phyloP scores from a whole-genome alignment of 1,140 invertebrate genomes.

The Lysiphlebus fabarum region DNA sequence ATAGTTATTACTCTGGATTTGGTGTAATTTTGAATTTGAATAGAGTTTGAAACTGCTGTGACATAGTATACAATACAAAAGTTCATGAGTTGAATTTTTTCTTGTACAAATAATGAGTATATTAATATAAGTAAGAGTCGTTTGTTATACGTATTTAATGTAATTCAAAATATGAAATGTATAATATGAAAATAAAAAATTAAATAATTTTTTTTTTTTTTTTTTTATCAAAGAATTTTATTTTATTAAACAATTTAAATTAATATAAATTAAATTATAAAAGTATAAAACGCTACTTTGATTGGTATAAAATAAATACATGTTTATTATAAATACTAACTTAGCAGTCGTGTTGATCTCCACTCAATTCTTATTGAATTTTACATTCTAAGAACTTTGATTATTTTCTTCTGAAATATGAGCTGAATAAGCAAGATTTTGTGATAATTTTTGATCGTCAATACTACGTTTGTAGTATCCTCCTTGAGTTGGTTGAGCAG shows the following conservation, averaged over 20 bases:
- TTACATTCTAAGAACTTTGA: not conserved
- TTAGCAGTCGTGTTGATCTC: not conserved
- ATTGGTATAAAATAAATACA: not conserved
- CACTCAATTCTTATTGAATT: not conserved
- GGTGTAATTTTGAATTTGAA: no score
- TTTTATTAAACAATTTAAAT: not conserved
- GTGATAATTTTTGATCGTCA: conserved; percentile 58
- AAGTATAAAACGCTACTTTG: not conserved
- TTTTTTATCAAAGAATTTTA: not conserved
- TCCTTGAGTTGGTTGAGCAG: conserved; percentile 54
- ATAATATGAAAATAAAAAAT: no score
- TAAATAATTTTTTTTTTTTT: no score
- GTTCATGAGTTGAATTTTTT: no score
- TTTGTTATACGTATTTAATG: no score
- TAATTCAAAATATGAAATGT: no score
- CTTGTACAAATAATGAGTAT: no score
- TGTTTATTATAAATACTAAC: conserved; percentile 4
- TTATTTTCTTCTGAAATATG: conserved; percentile 32
- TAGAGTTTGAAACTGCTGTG: no score
- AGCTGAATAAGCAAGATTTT: conserved; percentile 63
- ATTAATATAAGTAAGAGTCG: no score
- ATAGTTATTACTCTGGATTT: no score
- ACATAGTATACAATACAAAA: no score
- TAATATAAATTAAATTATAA: not conserved
- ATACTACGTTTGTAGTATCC: conserved; percentile 50